Conservation (phyloP, 2,888 invertebrate species). For the Caprella mutica region DNA sequence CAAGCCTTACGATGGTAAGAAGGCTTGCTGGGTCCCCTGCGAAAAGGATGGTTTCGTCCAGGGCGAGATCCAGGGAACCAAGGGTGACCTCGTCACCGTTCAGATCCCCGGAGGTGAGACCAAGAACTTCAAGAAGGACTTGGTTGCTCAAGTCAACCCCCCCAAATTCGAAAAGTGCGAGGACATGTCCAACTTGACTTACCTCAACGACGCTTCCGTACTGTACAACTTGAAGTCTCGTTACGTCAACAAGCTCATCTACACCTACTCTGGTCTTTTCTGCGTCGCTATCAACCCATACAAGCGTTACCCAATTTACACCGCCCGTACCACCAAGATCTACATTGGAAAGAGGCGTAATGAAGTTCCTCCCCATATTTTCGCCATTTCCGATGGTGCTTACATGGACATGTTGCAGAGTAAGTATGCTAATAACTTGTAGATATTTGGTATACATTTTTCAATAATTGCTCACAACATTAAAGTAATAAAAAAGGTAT, state of each 20-base stretch:
- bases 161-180: conserved; percentile 98
- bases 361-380: conserved; percentile 51
- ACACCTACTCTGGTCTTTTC: conserved; percentile 43
- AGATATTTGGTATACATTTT: too few relatives aligned
- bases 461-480: too few relatives aligned
- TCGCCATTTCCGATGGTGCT: conserved; percentile 50
- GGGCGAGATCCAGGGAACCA: conserved; percentile 97
- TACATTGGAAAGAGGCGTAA: conserved; percentile 48
- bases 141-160: conserved; percentile 91
- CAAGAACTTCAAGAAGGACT: conserved; percentile 92
- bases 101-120: conserved; percentile 44
- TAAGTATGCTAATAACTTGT: too few relatives aligned
- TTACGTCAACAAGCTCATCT: conserved; percentile 92
- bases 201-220: conserved; percentile 97
- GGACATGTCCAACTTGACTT: conserved; percentile 98
- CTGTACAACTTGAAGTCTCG: conserved; percentile 96
- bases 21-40: conserved; percentile 97
- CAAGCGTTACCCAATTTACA: conserved; percentile 50
- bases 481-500: too few relatives aligned
- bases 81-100: conserved; percentile 95
- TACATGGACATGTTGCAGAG: conserved; percentile 50
- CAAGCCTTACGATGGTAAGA: conserved; percentile 98
- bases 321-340: conserved; percentile 44
- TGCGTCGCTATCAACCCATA: conserved; percentile 46
- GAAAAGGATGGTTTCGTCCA: conserved; percentile 94